Base-by-base conservation (phyloP, 2,888 invertebrate genomes). In the Parnassius glacialis region DNA sequence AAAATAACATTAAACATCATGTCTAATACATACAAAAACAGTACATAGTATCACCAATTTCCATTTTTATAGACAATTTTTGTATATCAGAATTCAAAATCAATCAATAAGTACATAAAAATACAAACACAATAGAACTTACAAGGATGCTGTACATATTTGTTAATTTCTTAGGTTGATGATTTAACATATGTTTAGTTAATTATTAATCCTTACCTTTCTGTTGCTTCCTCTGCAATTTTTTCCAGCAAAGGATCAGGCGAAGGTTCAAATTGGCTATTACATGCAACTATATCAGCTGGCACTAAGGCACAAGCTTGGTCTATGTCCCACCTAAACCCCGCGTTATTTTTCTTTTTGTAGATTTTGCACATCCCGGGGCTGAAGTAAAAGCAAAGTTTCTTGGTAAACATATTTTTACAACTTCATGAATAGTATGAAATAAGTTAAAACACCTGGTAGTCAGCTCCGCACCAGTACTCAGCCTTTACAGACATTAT, bases 251-350 rank as follows among this genome's bases (percentile, higher is more conserved):
- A 92, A 10, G 94, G 93, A 77, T 95, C 95, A 20, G 93, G 92
- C 0, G 92, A 87, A 0, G 93, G 90, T 70, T 92, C 93, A 72
- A 93, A 93, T 72, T 94, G 94, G 69, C 94, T 93, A 59, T 92
- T 85, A 57, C 93, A 93, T 57, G 90, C 94, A 66, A 95, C 94
- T 62, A 95, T 95, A 68, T 94, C 93, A 1, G 93, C 94, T 25
- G 95, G 95, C 56, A 93, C 92, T 62, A 95, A 83, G n/a, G 84
- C 87, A 60, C 95, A 94, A 10, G 94, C 88, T 74, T 95, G 94
- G 65, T 95, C 95, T 65, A 95, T 94, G 55, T 93, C 94, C 95
- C 95, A 95, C 45, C 81, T 79, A 67, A 91, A 91, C 0, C 81
- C 73, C 11, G 85, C 84, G 66, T 68, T 82, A 53, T 69, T 77